Evolutionary conservation across 2,797 vertebrate species (phyloP).

Genomic region (Spinus olivaceus): DNA sequence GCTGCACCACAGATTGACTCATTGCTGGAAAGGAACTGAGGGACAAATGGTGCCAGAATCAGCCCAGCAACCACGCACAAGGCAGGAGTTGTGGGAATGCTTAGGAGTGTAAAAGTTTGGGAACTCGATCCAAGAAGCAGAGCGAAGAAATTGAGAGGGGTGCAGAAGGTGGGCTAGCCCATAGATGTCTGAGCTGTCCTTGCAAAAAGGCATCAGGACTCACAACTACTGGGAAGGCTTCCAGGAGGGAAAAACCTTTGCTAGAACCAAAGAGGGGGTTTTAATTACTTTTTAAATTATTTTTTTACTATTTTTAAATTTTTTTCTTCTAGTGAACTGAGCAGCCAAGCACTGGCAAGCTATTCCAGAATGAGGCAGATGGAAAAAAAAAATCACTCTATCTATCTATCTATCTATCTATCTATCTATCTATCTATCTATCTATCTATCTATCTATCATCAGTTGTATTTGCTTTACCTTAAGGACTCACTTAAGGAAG

Average conservation of each 20-base stretch:
- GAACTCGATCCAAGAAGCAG: neutral
- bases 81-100: neutral
- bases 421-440: too few relatives aligned
- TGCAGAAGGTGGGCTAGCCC: neutral
- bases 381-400: neutral
- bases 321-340: neutral
- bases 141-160: neutral
- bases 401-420: too few relatives aligned
- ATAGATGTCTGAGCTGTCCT: neutral
- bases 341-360: neutral
- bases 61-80: neutral
- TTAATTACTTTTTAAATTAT: neutral
- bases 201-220: neutral
- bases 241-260: neutral
- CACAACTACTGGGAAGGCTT: neutral
- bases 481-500: neutral
- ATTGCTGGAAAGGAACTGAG: constrained; percentile 45
- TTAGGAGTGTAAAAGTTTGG: neutral
- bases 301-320: neutral
- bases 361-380: neutral
- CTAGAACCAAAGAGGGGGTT: neutral
- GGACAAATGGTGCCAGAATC: constrained; percentile 12
- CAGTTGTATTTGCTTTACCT: neutral
- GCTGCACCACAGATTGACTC: constrained; percentile 47
- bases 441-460: too few relatives aligned